These are phyloP conservation scores for Pitangus sulphuratus DNA, from an alignment of 2,797 vertebrate genomes.

Conservation along the genomic window DNA sequence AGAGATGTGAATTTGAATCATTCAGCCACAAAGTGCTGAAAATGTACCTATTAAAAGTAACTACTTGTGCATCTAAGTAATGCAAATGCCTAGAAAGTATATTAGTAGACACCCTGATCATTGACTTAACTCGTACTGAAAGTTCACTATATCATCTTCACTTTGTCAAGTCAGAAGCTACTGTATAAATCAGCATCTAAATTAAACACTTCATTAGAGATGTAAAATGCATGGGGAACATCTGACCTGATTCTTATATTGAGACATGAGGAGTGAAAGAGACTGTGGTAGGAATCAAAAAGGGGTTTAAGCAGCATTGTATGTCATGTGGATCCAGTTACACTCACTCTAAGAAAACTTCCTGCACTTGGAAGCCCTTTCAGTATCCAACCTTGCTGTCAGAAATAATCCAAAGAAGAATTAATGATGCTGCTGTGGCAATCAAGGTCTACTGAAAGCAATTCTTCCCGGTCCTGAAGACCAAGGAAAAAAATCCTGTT, in stretches of 20 bases:
- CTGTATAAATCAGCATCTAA: background rate
- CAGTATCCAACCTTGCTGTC: background rate
- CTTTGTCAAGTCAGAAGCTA: background rate
- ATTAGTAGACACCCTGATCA: background rate
- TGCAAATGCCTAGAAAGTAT: background rate
- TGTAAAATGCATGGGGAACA: background rate
- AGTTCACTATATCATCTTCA: background rate
- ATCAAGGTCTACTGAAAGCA: background rate
- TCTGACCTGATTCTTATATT: background rate
- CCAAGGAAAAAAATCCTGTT: background rate
- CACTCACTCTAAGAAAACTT: background rate
- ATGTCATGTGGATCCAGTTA: background rate
- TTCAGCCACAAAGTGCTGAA: background rate
- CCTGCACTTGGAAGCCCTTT: background rate
- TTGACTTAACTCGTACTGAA: background rate
- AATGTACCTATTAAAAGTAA: background rate
- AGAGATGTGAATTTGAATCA: background rate
- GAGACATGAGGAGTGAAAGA: background rate
- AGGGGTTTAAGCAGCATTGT: background rate
- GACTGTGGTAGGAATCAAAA: background rate
- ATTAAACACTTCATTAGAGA: background rate
- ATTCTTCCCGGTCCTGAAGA: background rate
- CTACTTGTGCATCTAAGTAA: background rate
- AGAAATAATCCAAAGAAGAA: background rate
- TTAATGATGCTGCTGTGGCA: background rate